A percentile compares a stretch with the other conserved stretches of the same genome.
Conservation (phyloP, 2,888 invertebrate species). For the Mechanitis messenoides region DNA sequence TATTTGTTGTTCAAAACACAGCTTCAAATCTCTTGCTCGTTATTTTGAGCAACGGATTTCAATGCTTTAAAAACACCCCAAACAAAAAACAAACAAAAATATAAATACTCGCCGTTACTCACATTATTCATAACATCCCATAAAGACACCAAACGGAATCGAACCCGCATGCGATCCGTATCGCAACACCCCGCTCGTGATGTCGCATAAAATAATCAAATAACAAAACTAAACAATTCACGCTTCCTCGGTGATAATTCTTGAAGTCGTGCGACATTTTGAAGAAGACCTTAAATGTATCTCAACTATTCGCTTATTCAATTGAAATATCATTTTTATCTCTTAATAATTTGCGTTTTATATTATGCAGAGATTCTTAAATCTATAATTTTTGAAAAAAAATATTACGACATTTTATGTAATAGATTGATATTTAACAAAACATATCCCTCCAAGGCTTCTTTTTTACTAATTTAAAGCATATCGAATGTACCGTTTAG, state of each 20-base stretch:
- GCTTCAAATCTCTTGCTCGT: too few relatives aligned
- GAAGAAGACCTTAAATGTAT: slow-evolving; percentile 11
- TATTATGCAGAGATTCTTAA: background rate
- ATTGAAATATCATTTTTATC: too few relatives aligned
- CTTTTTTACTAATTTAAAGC: slow-evolving; percentile 11
- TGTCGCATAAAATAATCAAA: slow-evolving; percentile 55
- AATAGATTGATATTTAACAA: background rate
- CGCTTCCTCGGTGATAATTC: slow-evolving; percentile 38
- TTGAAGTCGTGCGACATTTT: slow-evolving; percentile 28
- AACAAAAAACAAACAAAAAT: slow-evolving; percentile 24
- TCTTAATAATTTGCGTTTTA: slow-evolving; percentile 2
- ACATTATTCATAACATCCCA: slow-evolving; percentile 34
- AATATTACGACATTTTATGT: background rate
- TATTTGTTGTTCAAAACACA: too few relatives aligned
- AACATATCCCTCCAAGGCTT: background rate
- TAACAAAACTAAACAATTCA: slow-evolving; percentile 35
- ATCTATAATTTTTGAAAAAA: background rate
- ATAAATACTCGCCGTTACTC: slow-evolving; percentile 40
- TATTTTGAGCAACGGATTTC: background rate
- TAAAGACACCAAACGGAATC: slow-evolving; percentile 39
- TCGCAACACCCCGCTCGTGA: slow-evolving; percentile 53
- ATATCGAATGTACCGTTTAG: slow-evolving; percentile 25
- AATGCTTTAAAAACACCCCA: slow-evolving; percentile 1
- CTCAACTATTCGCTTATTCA: background rate
- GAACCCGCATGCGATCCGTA: slow-evolving; percentile 68